A percentile compares a stretch with the other conserved stretches of the same genome.
Evolutionary conservation across 2,888 invertebrate species (phyloP).

Genomic region (Fragum whitleyi): DNA sequence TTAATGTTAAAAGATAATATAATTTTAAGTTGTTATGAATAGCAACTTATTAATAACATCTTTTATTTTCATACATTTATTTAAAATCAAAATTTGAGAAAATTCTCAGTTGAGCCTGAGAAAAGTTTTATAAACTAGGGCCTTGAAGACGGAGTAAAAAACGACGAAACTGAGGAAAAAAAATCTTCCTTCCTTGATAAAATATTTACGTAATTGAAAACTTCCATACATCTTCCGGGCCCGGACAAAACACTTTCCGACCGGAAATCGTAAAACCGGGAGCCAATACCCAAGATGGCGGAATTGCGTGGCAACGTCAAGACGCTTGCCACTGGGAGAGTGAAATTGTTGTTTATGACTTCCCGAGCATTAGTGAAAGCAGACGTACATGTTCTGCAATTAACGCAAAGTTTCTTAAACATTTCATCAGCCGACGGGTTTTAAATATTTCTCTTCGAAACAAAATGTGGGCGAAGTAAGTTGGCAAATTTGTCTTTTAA

Average conservation of each 20-base stretch:
- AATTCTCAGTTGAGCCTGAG: too few species aligned
- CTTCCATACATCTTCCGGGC: slow-evolving; percentile 27
- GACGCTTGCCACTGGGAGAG: slow-evolving; percentile 13
- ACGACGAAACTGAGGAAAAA: not conserved
- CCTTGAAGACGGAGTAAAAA: not conserved
- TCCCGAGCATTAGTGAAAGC: slow-evolving; percentile 23
- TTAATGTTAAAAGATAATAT: too few species aligned
- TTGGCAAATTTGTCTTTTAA: too few species aligned
- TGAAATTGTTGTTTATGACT: slow-evolving; percentile 51
- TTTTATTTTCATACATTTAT: too few species aligned
- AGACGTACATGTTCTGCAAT: slow-evolving; percentile 9
- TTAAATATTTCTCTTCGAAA: not conserved
- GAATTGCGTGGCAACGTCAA: slow-evolving; percentile 54
- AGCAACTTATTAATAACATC: too few species aligned
- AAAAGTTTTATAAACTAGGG: too few species aligned
- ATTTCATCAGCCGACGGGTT: not conserved
- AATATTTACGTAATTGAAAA: slow-evolving; percentile 35
- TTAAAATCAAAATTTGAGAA: too few species aligned
- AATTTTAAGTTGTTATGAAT: too few species aligned
- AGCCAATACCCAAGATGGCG: slow-evolving; percentile 40
- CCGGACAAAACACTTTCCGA: slow-evolving; percentile 43
- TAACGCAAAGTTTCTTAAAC: not conserved
- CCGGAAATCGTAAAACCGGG: slow-evolving; percentile 46
- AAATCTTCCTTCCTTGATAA: not conserved
- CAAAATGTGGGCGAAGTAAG: not conserved